phyloP scores from a whole-genome alignment of 2,888 invertebrate genomes.

The Folsomia manolachei region DNA sequence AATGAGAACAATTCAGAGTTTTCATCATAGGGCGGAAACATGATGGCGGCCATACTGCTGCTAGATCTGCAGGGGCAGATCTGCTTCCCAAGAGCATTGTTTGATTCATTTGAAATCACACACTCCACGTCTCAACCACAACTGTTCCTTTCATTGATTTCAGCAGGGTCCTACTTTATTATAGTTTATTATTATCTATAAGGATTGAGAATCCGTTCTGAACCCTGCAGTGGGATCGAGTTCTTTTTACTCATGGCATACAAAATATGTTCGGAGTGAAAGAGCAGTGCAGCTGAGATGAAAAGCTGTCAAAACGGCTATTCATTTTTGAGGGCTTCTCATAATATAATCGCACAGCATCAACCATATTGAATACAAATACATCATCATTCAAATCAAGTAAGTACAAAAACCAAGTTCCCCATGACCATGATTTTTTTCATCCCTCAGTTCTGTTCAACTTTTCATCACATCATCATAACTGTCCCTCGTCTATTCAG shows the following conservation, averaged over 20 bases:
- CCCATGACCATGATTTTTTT: background rate
- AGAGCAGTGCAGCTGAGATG: slow-evolving; percentile 38
- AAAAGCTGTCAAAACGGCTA: slow-evolving; percentile 50
- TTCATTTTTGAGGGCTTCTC: too few relatives aligned
- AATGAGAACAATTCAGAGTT: too few relatives aligned
- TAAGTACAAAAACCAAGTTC: background rate
- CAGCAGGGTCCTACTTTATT: background rate
- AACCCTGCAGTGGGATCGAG: too few relatives aligned
- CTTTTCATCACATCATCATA: background rate
- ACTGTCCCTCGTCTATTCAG: background rate
- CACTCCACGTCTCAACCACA: slow-evolving; percentile 11
- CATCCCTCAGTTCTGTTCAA: too few relatives aligned
- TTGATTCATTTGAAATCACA: background rate
- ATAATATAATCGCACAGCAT: slow-evolving; percentile 20
- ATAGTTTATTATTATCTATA: too few relatives aligned
- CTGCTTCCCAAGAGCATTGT: background rate
- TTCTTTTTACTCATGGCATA: too few relatives aligned
- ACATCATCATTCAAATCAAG: background rate
- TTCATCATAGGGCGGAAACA: too few relatives aligned
- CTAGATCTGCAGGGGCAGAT: background rate
- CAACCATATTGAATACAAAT: background rate
- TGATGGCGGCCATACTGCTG: slow-evolving; percentile 9
- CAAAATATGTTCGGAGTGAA: background rate
- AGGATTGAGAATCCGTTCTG: too few relatives aligned
- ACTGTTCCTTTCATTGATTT: slow-evolving; percentile 24